A percentile compares a stretch with the other conserved stretches of the same genome.
Evolutionary conservation across 2,888 invertebrate species (phyloP).

Genomic region (Doris montereyensis): DNA sequence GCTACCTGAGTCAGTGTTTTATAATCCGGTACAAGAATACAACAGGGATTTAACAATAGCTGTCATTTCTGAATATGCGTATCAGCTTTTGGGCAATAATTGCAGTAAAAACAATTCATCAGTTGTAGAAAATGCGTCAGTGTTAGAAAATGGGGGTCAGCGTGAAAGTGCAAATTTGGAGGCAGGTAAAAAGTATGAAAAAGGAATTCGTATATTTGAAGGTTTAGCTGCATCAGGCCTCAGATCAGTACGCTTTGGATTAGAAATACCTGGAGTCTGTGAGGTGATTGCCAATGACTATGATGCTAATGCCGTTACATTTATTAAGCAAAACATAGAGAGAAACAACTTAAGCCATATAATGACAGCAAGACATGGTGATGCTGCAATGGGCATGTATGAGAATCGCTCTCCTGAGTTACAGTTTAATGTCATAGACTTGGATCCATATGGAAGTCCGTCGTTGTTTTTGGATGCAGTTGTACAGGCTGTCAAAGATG

Average conservation of each 20-base stretch:
- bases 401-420: slow-evolving; percentile 78
- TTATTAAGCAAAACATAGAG: slow-evolving; percentile 86
- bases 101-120: background rate
- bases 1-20: slow-evolving; percentile 81
- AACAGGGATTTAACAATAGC: slow-evolving; percentile 87
- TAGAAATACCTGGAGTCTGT: slow-evolving; percentile 87
- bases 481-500: slow-evolving; percentile 69
- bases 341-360: slow-evolving; percentile 83
- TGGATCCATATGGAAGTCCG: slow-evolving; percentile 98
- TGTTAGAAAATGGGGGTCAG: background rate
- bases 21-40: slow-evolving; percentile 95
- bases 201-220: slow-evolving; percentile 82
- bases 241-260: slow-evolving; percentile 95
- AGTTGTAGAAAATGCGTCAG: background rate
- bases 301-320: slow-evolving; percentile 85
- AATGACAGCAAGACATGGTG: slow-evolving; percentile 84
- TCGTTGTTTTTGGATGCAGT: slow-evolving; percentile 83
- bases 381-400: slow-evolving; percentile 80
- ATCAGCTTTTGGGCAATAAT: slow-evolving; percentile 2
- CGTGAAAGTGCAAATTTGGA: slow-evolving; percentile 33
- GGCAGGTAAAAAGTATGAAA: slow-evolving; percentile 56
- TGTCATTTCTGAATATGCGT: slow-evolving; percentile 64
- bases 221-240: slow-evolving; percentile 96
- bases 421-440: slow-evolving; percentile 90
- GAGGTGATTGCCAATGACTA: slow-evolving; percentile 91